Conservation (phyloP, 2,888 invertebrate species). For the Ophonus ardosiacus region DNA sequence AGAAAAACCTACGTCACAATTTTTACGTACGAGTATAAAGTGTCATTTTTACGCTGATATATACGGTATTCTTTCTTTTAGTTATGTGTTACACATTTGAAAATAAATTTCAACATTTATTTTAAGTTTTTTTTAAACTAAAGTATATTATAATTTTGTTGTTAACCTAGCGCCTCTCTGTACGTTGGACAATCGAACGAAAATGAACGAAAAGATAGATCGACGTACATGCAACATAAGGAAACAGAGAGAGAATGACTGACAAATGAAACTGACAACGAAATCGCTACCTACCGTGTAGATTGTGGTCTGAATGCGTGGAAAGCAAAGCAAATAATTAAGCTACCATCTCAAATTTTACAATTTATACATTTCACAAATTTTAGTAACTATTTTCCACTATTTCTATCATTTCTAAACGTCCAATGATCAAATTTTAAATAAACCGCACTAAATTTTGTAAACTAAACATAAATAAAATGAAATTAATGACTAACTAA, state of each 20-base stretch:
- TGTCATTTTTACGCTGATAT: too few species aligned
- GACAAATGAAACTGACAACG: conserved; percentile 46
- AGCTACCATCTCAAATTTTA: conserved; percentile 59
- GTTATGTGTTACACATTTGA: background rate
- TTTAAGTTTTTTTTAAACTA: background rate
- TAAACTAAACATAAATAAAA: conserved; percentile 22
- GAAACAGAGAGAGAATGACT: conserved; percentile 36
- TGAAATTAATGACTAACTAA: background rate
- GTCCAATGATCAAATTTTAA: conserved; percentile 8
- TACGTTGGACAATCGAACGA: conserved; percentile 18
- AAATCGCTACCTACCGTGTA: conserved; percentile 75
- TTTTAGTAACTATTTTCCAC: conserved; percentile 2
- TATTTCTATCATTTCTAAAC: background rate
- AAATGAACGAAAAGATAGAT: conserved; percentile 53
- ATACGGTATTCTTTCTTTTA: background rate
- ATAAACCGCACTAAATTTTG: conserved; percentile 36
- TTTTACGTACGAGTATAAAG: too few species aligned
- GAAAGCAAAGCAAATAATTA: conserved; percentile 74
- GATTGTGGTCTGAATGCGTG: conserved; percentile 76
- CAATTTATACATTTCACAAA: conserved; percentile 1
- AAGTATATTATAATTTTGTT: background rate
- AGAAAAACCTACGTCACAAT: too few species aligned
- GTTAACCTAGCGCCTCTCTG: background rate
- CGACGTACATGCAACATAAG: conserved; percentile 60
- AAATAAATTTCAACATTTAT: background rate